Evolutionary conservation across 2,797 vertebrate genomes (phyloP).

Genomic region (Mycteria americana): DNA sequence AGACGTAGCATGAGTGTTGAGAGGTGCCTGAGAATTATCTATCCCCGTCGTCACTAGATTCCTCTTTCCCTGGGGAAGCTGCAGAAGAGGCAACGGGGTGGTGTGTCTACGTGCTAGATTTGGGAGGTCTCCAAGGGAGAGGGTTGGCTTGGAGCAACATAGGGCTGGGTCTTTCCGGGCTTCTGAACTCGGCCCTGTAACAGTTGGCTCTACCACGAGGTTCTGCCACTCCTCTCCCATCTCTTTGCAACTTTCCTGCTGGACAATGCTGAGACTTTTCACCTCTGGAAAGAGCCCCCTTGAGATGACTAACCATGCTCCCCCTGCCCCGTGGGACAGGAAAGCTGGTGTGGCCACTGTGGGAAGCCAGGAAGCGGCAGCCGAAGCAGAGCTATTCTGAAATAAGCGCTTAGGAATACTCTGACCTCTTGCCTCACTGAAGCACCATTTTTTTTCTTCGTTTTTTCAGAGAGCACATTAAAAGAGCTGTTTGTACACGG

Average conservation of each 20-base stretch:
- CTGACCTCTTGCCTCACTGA: conserved; percentile 51
- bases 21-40: neutral
- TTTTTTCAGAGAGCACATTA: neutral
- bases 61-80: neutral
- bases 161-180: neutral
- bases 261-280: neutral
- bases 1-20: fast-evolving
- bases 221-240: neutral
- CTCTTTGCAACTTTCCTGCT: neutral
- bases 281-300: neutral
- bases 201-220: neutral
- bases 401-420: conserved; percentile 66
- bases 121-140: neutral
- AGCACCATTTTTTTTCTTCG: neutral
- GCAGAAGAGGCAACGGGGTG: neutral
- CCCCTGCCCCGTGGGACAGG: neutral
- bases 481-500: conserved; percentile 35
- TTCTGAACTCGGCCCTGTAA: neutral
- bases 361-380: conserved; percentile 47
- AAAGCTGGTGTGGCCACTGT: neutral
- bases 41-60: neutral
- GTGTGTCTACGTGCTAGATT: fast-evolving
- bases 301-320: neutral
- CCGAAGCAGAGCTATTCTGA: conserved; percentile 25
- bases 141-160: neutral